These are phyloP conservation scores for Sycobia sp. DNA, from an alignment of 1,140 invertebrate genomes.

Conservation along the genomic window DNA sequence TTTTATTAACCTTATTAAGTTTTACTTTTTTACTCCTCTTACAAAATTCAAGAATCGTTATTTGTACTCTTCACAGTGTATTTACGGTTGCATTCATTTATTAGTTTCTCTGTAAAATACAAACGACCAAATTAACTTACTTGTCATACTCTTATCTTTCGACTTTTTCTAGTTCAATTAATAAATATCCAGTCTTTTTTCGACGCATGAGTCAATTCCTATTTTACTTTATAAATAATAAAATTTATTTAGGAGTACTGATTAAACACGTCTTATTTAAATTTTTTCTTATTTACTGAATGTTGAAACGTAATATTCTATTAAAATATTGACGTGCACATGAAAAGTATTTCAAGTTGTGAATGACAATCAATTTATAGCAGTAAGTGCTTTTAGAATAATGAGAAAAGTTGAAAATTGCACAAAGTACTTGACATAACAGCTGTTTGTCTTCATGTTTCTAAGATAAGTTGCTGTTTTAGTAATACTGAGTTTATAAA, in stretches of 20 bases:
- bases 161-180: constrained; percentile 32
- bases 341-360: constrained; percentile 20
- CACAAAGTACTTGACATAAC: constrained; percentile 21
- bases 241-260: constrained; percentile 11
- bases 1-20: constrained; percentile 22
- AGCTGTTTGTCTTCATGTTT: too few relatives aligned
- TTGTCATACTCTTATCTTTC: constrained; percentile 9
- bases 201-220: constrained; percentile 19
- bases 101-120: constrained; percentile 3
- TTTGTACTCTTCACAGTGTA: constrained; percentile 46
- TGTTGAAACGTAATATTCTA: too few relatives aligned
- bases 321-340: constrained; percentile 24
- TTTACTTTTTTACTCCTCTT: constrained; percentile 33
- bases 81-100: constrained; percentile 22
- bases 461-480: too few relatives aligned
- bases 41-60: constrained; percentile 38
- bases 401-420: constrained; percentile 29
- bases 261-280: constrained; percentile 29
- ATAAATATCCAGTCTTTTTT: constrained; percentile 33
- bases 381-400: constrained; percentile 13
- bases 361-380: constrained; percentile 12
- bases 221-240: constrained; percentile 17
- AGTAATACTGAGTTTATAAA: too few relatives aligned
- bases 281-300: constrained; percentile 15
- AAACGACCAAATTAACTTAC: constrained; percentile 30